A percentile compares a stretch with the other conserved stretches of the same genome.
These are phyloP conservation scores for Electrophaes corylata DNA, from an alignment of 2,888 invertebrate genomes.

Conservation along the genomic window DNA sequence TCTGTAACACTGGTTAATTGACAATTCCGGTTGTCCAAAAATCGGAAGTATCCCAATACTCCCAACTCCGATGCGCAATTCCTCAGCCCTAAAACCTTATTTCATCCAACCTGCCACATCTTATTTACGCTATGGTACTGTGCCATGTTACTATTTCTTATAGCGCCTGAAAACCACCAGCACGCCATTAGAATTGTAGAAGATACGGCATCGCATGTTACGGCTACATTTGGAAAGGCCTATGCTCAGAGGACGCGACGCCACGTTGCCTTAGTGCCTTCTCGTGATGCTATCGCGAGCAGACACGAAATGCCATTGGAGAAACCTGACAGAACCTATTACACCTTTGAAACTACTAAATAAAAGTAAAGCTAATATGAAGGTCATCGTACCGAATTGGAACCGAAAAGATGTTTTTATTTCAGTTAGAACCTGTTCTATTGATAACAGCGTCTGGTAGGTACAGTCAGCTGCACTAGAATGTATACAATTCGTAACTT, in stretches of 20 bases:
- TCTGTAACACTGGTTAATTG: neutral
- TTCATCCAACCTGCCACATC: neutral
- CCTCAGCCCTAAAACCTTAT: neutral
- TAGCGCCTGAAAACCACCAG: slow-evolving; percentile 11
- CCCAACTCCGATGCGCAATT: neutral
- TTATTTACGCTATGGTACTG: neutral
- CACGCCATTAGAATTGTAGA: slow-evolving; percentile 29
- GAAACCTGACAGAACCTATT: slow-evolving; percentile 10
- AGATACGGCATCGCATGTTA: slow-evolving; percentile 35
- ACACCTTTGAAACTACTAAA: slow-evolving; percentile 1
- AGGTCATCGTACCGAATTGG: neutral
- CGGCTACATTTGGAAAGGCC: slow-evolving; percentile 32
- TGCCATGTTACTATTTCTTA: neutral
- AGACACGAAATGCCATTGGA: slow-evolving; percentile 51
- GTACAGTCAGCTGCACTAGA: neutral
- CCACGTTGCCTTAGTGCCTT: slow-evolving; percentile 36
- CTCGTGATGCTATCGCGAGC: slow-evolving; percentile 35
- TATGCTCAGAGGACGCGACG: slow-evolving; percentile 35
- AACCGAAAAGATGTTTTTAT: neutral
- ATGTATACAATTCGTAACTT: too few relatives aligned
- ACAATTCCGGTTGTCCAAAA: too few relatives aligned
- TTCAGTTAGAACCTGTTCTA: neutral
- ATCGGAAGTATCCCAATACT: too few relatives aligned
- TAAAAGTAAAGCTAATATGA: neutral
- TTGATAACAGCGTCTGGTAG: neutral